Conservation (phyloP, 2,888 invertebrate species). For the Hypercompe scribonia region DNA sequence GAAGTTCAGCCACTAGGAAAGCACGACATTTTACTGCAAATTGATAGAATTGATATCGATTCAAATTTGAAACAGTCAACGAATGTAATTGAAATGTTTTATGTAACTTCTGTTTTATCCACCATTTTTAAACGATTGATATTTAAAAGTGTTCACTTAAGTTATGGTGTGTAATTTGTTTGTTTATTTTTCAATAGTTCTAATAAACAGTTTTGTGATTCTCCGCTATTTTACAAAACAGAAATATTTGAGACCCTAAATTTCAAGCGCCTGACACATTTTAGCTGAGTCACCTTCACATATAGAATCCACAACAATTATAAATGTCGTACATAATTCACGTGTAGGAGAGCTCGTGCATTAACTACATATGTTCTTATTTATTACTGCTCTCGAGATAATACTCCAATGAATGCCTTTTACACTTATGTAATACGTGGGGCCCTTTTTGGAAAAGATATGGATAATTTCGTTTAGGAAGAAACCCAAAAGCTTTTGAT, state of each 20-base stretch:
- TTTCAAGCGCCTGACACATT: background rate
- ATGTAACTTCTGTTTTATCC: background rate
- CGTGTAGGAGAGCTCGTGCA: conserved; percentile 52
- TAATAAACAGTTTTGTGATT: background rate
- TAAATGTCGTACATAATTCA: conserved; percentile 30
- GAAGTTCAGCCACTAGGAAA: conserved; percentile 23
- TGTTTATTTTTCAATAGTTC: too few relatives aligned
- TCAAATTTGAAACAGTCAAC: conserved; percentile 23
- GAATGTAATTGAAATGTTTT: background rate
- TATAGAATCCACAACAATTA: conserved; percentile 49
- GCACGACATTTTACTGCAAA: conserved; percentile 40
- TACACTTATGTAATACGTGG: background rate
- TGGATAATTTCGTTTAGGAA: background rate
- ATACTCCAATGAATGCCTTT: background rate
- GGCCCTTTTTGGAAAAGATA: background rate
- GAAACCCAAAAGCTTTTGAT: background rate
- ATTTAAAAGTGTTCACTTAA: background rate
- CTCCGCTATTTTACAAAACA: background rate
- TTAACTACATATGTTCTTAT: conserved; percentile 56
- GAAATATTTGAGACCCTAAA: background rate
- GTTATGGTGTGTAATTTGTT: too few relatives aligned
- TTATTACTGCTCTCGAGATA: conserved; percentile 7
- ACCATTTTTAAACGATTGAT: background rate
- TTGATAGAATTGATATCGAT: conserved; percentile 29
- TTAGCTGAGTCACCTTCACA: conserved; percentile 8